Percentiles rank a stretch among this genome's conserved stretches.
phyloP scores from a whole-genome alignment of 2,113 vertebrate species.

The Cyprinodon variegatus region DNA sequence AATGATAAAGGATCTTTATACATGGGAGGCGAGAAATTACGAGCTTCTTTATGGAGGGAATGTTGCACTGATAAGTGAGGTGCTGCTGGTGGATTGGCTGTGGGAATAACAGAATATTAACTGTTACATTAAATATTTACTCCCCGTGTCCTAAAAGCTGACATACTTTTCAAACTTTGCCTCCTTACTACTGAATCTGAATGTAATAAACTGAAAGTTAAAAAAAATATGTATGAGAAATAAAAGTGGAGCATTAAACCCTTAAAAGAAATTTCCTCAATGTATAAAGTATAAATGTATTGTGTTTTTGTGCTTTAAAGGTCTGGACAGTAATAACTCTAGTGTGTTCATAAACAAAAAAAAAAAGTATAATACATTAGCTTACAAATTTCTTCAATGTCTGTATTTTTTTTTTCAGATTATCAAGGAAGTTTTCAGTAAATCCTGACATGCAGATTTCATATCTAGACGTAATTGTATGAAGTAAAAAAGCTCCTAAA shows the following conservation, averaged over 20 bases:
- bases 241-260: background rate
- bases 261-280: background rate
- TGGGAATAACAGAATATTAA: slow-evolving; percentile 17
- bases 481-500: too few relatives aligned
- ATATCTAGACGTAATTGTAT: too few relatives aligned
- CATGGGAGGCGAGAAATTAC: background rate
- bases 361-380: too few relatives aligned
- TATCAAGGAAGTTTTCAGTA: too few relatives aligned
- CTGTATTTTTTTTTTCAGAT: too few relatives aligned
- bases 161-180: slow-evolving; percentile 1
- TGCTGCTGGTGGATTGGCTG: slow-evolving; percentile 39
- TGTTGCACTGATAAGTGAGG: slow-evolving; percentile 39
- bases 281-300: background rate
- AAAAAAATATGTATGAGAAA: background rate
- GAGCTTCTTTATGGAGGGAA: background rate
- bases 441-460: too few relatives aligned
- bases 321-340: background rate
- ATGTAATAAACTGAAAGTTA: background rate
- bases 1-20: slow-evolving; percentile 5
- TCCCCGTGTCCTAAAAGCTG: slow-evolving; percentile 8
- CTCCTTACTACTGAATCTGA: background rate
- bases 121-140: slow-evolving; percentile 21
- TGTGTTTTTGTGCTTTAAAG: background rate
- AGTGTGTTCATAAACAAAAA: too few relatives aligned
- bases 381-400: too few relatives aligned